These are phyloP conservation scores for Ypsolopha scabrella DNA, from an alignment of 2,888 invertebrate species.

Conservation along the genomic window DNA sequence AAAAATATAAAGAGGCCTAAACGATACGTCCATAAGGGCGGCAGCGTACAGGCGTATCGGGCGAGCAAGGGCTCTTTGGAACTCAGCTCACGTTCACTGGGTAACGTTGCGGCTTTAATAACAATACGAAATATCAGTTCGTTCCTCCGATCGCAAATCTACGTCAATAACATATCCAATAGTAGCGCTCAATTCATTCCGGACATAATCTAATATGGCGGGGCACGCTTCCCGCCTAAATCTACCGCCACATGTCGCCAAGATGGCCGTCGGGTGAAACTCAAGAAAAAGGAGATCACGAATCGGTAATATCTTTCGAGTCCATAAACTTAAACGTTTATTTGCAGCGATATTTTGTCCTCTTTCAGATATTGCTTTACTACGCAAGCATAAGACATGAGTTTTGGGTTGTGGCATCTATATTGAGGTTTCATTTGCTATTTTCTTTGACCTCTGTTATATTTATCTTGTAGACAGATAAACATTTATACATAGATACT, in stretches of 20 bases:
- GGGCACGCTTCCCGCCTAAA: conserved; percentile 69
- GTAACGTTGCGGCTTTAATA: conserved; percentile 59
- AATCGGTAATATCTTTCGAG: conserved; percentile 70
- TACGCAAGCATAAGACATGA: conserved; percentile 1
- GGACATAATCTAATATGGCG: conserved; percentile 67
- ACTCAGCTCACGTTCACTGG: conserved; percentile 51
- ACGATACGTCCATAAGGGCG: conserved; percentile 63
- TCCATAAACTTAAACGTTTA: conserved; percentile 71
- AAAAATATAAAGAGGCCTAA: conserved; percentile 70
- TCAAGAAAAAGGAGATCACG: conserved; percentile 69
- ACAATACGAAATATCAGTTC: conserved; percentile 71
- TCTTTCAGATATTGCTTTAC: conserved; percentile 63
- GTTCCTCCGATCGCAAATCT: conserved; percentile 70
- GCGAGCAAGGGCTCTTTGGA: conserved; percentile 26
- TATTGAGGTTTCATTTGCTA: neutral
- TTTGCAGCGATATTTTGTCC: conserved; percentile 69
- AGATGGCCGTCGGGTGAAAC: conserved; percentile 65
- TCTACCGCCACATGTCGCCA: conserved; percentile 70
- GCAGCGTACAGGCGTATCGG: conserved; percentile 29
- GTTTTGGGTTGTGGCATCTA: neutral
- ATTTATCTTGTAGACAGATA: neutral
- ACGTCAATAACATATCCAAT: conserved; percentile 71
- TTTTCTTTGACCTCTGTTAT: neutral
- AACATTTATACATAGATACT: no score
- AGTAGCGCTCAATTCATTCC: conserved; percentile 67